These are phyloP conservation scores for Zosterops pallidus DNA, from an alignment of 2,113 vertebrate species.

Conservation along the genomic window DNA sequence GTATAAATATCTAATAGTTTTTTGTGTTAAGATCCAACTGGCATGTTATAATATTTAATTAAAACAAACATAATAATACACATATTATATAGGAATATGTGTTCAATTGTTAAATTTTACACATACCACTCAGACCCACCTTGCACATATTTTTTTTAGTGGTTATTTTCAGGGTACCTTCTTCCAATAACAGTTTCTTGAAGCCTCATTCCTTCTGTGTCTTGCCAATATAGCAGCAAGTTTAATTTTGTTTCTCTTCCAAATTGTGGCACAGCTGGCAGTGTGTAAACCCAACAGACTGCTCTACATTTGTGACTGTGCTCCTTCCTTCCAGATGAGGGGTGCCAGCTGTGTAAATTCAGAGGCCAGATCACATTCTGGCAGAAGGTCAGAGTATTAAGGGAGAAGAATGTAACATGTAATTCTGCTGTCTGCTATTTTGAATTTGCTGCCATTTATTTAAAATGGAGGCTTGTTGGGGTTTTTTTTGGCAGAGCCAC, in stretches of 20 bases:
- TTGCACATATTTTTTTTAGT: neutral
- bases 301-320: neutral
- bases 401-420: neutral
- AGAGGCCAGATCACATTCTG: neutral
- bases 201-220: neutral
- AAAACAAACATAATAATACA: neutral
- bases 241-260: constrained; percentile 22
- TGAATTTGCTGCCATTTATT: neutral
- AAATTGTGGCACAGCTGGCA: neutral
- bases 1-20: neutral
- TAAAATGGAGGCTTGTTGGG: neutral
- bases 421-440: neutral
- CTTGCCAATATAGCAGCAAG: constrained; percentile 19
- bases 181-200: neutral
- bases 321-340: neutral
- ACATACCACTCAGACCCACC: neutral
- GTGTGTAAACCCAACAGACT: neutral
- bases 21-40: neutral
- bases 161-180: neutral
- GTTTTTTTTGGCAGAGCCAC: neutral
- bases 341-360: neutral
- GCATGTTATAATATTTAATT: neutral
- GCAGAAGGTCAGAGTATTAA: neutral
- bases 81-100: neutral
- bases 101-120: neutral